Percentiles rank a stretch among this genome's conserved stretches.
Evolutionary conservation across 2,888 invertebrate species (phyloP).

Genomic region (Stenurella melanura): DNA sequence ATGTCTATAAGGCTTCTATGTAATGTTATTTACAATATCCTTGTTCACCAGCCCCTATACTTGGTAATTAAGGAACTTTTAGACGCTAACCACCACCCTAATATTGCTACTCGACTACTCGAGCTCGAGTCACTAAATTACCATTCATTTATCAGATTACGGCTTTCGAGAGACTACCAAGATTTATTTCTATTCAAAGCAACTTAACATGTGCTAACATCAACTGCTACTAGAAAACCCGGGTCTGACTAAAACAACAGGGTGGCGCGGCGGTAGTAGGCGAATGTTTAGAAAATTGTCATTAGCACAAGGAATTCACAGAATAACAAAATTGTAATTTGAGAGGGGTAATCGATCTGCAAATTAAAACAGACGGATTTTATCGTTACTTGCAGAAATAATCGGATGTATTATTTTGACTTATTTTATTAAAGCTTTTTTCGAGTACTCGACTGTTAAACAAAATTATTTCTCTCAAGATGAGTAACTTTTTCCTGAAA

Average conservation of each 20-base stretch:
- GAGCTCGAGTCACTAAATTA: constrained; percentile 27
- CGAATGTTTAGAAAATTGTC: not conserved
- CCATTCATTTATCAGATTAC: constrained; percentile 43
- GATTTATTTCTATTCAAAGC: constrained; percentile 32
- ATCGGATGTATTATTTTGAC: too few relatives aligned
- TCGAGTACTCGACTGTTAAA: too few relatives aligned
- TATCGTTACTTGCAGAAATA: too few relatives aligned
- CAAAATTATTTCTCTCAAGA: too few relatives aligned
- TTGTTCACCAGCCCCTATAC: constrained; percentile 43
- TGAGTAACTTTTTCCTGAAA: too few relatives aligned
- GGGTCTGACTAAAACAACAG: not conserved
- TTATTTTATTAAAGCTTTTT: too few relatives aligned
- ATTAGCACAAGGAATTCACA: not conserved
- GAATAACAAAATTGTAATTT: not conserved
- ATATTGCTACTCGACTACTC: constrained; percentile 21
- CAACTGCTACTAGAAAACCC: constrained; percentile 1
- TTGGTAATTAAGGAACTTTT: constrained; percentile 70
- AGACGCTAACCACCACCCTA: constrained; percentile 71
- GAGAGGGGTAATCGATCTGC: too few relatives aligned
- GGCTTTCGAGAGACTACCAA: constrained; percentile 15
- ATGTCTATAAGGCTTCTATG: constrained; percentile 26
- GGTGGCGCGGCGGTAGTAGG: not conserved
- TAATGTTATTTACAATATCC: constrained; percentile 44
- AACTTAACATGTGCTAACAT: constrained; percentile 27
- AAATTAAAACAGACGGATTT: too few relatives aligned